These are phyloP conservation scores for Leucania comma DNA, from an alignment of 2,888 invertebrate genomes.

Conservation along the genomic window DNA sequence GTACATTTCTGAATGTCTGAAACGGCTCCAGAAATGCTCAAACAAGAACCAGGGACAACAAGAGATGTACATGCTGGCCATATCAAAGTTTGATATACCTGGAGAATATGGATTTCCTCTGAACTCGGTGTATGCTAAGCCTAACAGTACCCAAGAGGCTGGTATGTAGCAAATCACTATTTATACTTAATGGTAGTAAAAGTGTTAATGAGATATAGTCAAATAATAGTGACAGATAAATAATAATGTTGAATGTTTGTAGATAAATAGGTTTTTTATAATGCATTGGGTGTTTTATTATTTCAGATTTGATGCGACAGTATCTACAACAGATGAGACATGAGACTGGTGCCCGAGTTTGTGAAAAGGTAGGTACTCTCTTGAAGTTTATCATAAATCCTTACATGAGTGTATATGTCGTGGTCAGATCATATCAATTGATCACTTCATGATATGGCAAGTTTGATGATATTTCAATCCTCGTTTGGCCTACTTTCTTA, in stretches of 20 bases:
- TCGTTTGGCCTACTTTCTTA: no score
- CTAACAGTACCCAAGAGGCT: slow-evolving; percentile 94
- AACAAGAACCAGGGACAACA: slow-evolving; percentile 97
- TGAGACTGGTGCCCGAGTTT: slow-evolving; percentile 97
- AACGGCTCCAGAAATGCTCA: slow-evolving; percentile 97
- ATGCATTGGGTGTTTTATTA: slow-evolving; percentile 33
- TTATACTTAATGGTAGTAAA: neutral
- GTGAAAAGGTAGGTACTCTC: slow-evolving; percentile 93
- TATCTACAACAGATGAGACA: slow-evolving; percentile 98
- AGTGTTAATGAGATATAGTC: no score
- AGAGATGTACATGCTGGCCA: slow-evolving; percentile 99
- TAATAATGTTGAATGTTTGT: neutral
- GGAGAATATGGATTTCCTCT: slow-evolving; percentile 98
- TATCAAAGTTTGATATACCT: slow-evolving; percentile 98
- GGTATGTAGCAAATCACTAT: slow-evolving; percentile 87
- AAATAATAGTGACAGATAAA: no score
- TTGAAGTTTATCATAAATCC: neutral
- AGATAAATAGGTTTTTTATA: neutral
- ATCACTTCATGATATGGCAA: no score
- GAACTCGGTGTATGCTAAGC: slow-evolving; percentile 98
- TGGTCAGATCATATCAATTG: no score
- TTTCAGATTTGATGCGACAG: slow-evolving; percentile 96
- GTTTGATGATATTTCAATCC: no score
- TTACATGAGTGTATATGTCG: no score
- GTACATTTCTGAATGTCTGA: slow-evolving; percentile 99